phyloP scores from a whole-genome alignment of 2,797 vertebrate genomes.

The Anabas testudineus region DNA sequence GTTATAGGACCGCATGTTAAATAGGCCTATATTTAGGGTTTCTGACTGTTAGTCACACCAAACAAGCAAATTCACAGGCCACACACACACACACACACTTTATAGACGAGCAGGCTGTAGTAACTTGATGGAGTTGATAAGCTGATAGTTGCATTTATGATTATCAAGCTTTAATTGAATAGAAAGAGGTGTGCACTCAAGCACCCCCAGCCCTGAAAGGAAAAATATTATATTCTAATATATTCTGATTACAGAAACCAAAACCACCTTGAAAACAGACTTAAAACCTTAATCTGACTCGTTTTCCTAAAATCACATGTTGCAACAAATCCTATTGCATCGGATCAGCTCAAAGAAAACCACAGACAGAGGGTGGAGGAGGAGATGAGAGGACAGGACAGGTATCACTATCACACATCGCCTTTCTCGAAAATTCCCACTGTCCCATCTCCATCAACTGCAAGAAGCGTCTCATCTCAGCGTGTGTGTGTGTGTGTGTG shows the following conservation, averaged over 20 bases:
- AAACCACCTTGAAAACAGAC: background rate
- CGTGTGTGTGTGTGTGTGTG: conserved; percentile 14
- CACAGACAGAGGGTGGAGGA: background rate
- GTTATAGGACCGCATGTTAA: too few relatives aligned
- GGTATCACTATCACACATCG: conserved; percentile 2
- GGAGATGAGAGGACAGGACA: too few relatives aligned
- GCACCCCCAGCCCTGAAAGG: background rate
- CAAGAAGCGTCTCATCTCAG: conserved; percentile 38
- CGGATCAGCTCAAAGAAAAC: background rate
- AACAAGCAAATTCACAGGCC: too few relatives aligned
- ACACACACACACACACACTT: too few relatives aligned
- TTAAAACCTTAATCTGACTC: background rate
- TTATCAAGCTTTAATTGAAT: background rate
- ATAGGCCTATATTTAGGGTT: too few relatives aligned
- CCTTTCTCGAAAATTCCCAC: conserved; percentile 75
- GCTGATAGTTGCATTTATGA: too few relatives aligned
- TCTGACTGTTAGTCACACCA: too few relatives aligned
- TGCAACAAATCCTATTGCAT: background rate
- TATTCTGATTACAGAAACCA: background rate
- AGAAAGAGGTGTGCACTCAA: too few relatives aligned
- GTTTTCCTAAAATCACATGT: background rate
- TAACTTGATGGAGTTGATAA: too few relatives aligned
- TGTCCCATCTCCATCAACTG: conserved; percentile 59
- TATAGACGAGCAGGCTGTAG: too few relatives aligned
- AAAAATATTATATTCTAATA: too few relatives aligned